Base-by-base conservation (phyloP, 2,888 invertebrate species). In the Venusia cambrica region DNA sequence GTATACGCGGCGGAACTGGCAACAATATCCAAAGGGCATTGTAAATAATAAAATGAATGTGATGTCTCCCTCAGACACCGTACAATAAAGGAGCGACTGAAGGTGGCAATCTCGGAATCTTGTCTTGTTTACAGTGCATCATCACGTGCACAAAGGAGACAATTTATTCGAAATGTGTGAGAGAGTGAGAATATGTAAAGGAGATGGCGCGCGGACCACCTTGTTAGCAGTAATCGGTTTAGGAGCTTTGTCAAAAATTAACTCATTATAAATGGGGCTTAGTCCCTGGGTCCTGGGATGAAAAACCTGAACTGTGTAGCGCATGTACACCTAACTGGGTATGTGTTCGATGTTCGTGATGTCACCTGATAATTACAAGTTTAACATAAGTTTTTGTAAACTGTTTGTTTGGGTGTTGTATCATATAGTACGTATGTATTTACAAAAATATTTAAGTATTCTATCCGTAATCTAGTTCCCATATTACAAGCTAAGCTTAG, bases 141-240 rank as follows among this genome's bases (percentile, higher is more conserved):
- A 65, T 73, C 71, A 72, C 69, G 61, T 69, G 62, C 57, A 59
- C 52, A 65, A 67, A 64, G 62, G 58, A 62, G 56, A 65, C 61
- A 62, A 67, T 65, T 67, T 63, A 64, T 64, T 53, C 51, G 45
- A 54, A 54, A 53, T 55, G 56, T 58, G 58, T 16, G 64, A 48
- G 48, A 54, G 62, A 73, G n/a, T n/a, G n/a, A n/a, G n/a, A n/a
- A n/a, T n/a, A n/a, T n/a, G n/a, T n/a, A n/a, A n/a, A 61, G 63
- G 65, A 55, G 69, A 69, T 41, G 45, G 41, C 44, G 35, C 48
- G 44, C 34, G 60, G 80, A 80, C 80, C 80, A 81, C 80, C 81
- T 80, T 77, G 78, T 80, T 80, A 77, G 77, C 57, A 62, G 63
- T 81, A 80, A 80, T 78, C 80, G 78, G 78, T 78, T 81, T 80